A percentile compares a stretch with the other conserved stretches of the same genome.
phyloP scores from a whole-genome alignment of 2,797 vertebrate species.

The Mallotus villosus region DNA sequence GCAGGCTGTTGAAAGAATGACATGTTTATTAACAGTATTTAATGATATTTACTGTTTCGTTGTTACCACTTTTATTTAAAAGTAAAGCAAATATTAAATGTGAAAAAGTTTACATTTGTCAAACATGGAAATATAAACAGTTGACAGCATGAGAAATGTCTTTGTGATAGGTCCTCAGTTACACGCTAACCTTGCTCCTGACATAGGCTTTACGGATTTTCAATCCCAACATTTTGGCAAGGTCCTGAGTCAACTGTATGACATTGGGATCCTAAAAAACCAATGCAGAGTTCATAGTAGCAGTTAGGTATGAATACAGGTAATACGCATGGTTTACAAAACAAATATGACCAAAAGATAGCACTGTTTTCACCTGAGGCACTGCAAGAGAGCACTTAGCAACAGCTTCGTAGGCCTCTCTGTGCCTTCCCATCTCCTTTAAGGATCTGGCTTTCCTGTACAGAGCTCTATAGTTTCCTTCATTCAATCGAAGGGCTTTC shows the following conservation, averaged over 20 bases:
- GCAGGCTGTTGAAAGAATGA: slow-evolving; percentile 77
- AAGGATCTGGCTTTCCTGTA: slow-evolving; percentile 91
- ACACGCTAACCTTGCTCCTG: slow-evolving; percentile 84
- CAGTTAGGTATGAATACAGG: background rate
- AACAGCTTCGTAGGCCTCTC: slow-evolving; percentile 91
- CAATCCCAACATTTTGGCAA: slow-evolving; percentile 92
- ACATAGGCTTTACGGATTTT: slow-evolving; percentile 98
- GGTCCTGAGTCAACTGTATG: slow-evolving; percentile 92
- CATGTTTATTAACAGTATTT: too few species aligned
- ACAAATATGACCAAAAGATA: background rate
- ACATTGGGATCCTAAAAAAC: slow-evolving; percentile 87
- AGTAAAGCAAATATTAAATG: background rate
- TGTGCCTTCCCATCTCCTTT: slow-evolving; percentile 85
- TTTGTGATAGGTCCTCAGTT: background rate
- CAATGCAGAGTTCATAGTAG: slow-evolving; percentile 17
- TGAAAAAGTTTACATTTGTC: background rate
- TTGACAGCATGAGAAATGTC: background rate
- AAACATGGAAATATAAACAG: background rate
- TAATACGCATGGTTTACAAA: background rate
- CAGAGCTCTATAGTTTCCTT: slow-evolving; percentile 87
- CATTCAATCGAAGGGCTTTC: slow-evolving; percentile 84
- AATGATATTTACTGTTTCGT: background rate
- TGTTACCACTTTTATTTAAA: background rate
- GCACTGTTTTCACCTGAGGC: slow-evolving; percentile 82
- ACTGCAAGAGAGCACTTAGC: slow-evolving; percentile 93